Conservation (phyloP, 2,113 vertebrate genomes). For the Leptobrachium ailaonicum region DNA sequence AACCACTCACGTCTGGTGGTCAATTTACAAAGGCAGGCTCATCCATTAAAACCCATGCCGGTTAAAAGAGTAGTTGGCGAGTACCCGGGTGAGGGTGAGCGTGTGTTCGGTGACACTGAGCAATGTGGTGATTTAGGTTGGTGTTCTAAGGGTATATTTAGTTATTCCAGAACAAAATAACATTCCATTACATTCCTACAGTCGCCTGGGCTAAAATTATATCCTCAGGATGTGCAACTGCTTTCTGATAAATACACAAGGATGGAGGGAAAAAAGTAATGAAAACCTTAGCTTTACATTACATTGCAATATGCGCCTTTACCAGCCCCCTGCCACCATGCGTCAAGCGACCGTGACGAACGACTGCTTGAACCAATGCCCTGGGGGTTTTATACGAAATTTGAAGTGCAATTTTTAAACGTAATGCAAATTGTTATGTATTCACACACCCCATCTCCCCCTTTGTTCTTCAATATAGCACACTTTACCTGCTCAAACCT, state of each 20-base stretch:
- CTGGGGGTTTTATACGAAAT: not conserved
- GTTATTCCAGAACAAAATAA: conserved; percentile 18
- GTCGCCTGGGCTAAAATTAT: conserved; percentile 22
- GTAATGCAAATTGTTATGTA: conserved; percentile 25
- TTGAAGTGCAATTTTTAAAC: not conserved
- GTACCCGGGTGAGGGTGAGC: not conserved
- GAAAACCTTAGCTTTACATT: conserved; percentile 17
- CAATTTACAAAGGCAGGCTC: not conserved
- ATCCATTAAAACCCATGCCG: not conserved
- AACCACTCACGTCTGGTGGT: too few species aligned
- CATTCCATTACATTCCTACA: conserved; percentile 26
- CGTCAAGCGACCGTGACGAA: conserved; percentile 32
- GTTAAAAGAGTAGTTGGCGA: not conserved
- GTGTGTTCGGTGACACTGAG: conserved; percentile 8
- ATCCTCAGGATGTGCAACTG: conserved; percentile 27
- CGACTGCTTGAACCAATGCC: conserved; percentile 9
- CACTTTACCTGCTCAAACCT: not conserved
- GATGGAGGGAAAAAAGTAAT: conserved; percentile 6
- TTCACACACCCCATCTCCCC: conserved; percentile 12
- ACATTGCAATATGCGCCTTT: conserved; percentile 7
- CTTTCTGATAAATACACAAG: conserved; percentile 18
- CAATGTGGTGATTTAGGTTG: conserved; percentile 28
- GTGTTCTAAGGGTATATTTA: conserved; percentile 18
- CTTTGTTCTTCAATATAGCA: not conserved
- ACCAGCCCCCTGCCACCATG: conserved; percentile 9